These are phyloP conservation scores for Salvelinus namaycush DNA, from an alignment of 2,113 vertebrate species.

Conservation along the genomic window DNA sequence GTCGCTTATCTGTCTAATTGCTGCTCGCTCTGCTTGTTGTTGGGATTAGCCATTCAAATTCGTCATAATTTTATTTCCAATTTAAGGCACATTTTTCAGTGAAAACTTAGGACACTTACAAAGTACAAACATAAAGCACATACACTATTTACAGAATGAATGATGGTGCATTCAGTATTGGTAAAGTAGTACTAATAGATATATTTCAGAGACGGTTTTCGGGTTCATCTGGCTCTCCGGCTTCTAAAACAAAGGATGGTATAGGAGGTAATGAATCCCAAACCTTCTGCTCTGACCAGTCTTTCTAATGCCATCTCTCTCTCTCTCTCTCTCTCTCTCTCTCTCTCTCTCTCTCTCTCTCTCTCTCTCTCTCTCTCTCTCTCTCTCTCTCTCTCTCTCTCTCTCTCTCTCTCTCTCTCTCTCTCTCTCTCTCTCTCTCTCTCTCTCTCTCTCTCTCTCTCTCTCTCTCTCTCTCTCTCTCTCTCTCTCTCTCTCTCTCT, in stretches of 20 bases:
- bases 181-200: not conserved
- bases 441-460: conserved; percentile 37
- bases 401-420: not conserved
- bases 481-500: conserved; percentile 35
- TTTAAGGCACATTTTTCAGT: not conserved
- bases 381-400: not conserved
- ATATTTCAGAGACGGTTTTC: not conserved
- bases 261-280: conserved; percentile 65
- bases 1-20: not conserved
- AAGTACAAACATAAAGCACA: not conserved
- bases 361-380: conserved; percentile 25
- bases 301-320: not conserved
- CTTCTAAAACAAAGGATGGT: conserved; percentile 60
- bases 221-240: conserved; percentile 52
- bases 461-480: conserved; percentile 21
- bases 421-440: conserved; percentile 23
- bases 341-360: conserved; percentile 42
- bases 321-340: conserved; percentile 13
- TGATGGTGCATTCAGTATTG: no score
- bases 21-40: not conserved
- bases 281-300: conserved; percentile 46
- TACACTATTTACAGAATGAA: not conserved
- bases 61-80: not conserved
- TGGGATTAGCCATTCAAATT: not conserved
- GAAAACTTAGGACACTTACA: not conserved